Conservation (phyloP, 2,797 vertebrate species). For the Eremophila alpestris region DNA sequence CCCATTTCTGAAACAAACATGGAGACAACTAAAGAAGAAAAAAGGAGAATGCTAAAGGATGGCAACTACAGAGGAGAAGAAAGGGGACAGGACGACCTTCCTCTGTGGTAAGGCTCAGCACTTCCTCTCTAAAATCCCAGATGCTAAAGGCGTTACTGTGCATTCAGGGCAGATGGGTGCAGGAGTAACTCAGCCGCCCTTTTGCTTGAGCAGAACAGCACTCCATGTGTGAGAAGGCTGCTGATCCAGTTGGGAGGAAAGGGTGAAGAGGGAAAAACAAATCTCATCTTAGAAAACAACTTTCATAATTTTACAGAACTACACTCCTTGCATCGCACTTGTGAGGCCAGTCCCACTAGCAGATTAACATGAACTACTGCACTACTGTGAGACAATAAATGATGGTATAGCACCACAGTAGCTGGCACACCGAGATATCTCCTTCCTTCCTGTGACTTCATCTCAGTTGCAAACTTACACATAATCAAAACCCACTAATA, state of each 20-base stretch:
- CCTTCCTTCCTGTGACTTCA: not conserved
- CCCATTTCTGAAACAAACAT: not conserved
- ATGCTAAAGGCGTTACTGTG: constrained; percentile 76
- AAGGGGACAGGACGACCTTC: constrained; percentile 67
- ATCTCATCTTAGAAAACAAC: not conserved
- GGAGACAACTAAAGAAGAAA: not conserved
- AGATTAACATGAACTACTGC: not conserved
- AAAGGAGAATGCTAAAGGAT: not conserved
- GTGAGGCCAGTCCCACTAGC: not conserved
- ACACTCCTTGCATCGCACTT: not conserved
- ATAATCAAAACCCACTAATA: not conserved
- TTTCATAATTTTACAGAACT: not conserved
- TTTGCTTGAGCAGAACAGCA: constrained; percentile 69
- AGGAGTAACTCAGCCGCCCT: constrained; percentile 78
- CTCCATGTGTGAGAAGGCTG: constrained; percentile 76
- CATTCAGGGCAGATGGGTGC: constrained; percentile 74
- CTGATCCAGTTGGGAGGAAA: not conserved
- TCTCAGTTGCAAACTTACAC: not conserved
- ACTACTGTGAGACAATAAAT: not conserved
- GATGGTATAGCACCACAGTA: not conserved
- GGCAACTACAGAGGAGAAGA: not conserved
- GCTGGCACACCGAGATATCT: not conserved
- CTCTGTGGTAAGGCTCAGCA: constrained; percentile 73
- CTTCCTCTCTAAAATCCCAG: constrained; percentile 81
- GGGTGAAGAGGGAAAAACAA: not conserved